Evolutionary conservation across 2,113 vertebrate genomes (phyloP), one percentile per base, ranked within the genome.

Genomic region (Lates calcarifer): DNA sequence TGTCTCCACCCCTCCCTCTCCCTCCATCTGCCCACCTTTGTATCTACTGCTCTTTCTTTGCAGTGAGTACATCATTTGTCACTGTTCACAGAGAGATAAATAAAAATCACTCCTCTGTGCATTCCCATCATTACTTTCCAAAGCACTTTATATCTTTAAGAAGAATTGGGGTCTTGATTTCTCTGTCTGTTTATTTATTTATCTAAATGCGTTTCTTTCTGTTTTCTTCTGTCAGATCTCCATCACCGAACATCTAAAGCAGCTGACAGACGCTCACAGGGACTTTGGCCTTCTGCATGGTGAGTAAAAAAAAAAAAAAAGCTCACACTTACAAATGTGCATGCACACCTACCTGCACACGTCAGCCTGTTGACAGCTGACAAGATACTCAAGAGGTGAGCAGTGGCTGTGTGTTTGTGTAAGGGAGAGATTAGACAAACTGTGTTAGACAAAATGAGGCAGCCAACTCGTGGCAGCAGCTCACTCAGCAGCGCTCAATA

Each of bases 231-330:
- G 0, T 79, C 92, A 99, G 98, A 94, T 98, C 76, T 96, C 96
- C 0, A 92, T 98, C 86, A 95, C 96, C 74, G 97, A 98, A 51
- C 96, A 97, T 77, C 94, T 99, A 86, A 96, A 96, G 88, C 97
- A 98, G 89, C 94, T 99, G 91, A 97, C 96, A 0, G 97, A 98
- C 77, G 97, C 97, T 91, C 96, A 98, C 76, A 95, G 94, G 77
- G 97, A 99, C 90, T 98, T 98, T 89, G 96, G 95, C 67, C 96
- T 96, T 83, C 94, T 97, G 86, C 96, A 96, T 55, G 96, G 98
- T 99, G 91, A 98, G 97, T 78, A 33, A 37, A 65, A 41, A 4
- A 47, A 56, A 33, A 37, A 65, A 41, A 4, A 47, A 56, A 22
- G 12, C 41, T 5, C 60, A 20, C 31, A 57, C 78, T 18, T 18